A percentile compares a stretch with the other conserved stretches of the same genome.
phyloP scores from a whole-genome alignment of 2,888 invertebrate species.

The Anorthoa munda region DNA sequence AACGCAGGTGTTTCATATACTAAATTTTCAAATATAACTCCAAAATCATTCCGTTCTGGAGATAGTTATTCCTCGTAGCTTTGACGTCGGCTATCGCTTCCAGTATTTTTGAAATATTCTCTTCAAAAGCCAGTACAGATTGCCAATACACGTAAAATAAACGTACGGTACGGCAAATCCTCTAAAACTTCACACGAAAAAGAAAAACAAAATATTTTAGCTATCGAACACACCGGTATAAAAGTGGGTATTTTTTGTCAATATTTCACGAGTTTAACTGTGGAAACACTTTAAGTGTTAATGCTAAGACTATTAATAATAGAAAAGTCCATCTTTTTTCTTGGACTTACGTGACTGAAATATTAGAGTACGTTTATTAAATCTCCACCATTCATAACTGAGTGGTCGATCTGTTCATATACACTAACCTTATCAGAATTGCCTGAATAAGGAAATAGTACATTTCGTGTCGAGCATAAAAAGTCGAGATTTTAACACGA shows the following conservation, averaged over 20 bases:
- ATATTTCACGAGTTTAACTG: neutral
- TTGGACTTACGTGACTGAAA: constrained; percentile 1
- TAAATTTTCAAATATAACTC: neutral
- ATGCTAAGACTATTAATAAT: constrained; percentile 4
- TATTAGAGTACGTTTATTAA: neutral
- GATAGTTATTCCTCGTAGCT: constrained; percentile 15
- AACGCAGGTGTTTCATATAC: neutral
- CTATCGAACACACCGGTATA: constrained; percentile 10
- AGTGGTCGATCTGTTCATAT: neutral
- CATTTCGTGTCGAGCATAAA: no score
- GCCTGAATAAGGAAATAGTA: neutral
- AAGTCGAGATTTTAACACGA: no score
- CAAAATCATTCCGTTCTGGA: constrained; percentile 17
- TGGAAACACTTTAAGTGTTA: constrained; percentile 2
- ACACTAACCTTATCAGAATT: neutral
- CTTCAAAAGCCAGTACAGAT: constrained; percentile 37
- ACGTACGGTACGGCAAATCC: constrained; percentile 27
- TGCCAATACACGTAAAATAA: constrained; percentile 58
- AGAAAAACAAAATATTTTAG: constrained; percentile 32
- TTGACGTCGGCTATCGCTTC: constrained; percentile 32
- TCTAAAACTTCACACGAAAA: constrained; percentile 44
- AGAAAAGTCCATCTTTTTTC: constrained; percentile 4
- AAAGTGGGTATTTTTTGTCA: constrained; percentile 3
- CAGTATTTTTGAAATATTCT: constrained; percentile 50
- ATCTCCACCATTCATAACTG: neutral